These are phyloP conservation scores for Alces alces DNA, from an alignment of 2,113 vertebrate genomes.

Conservation along the genomic window DNA sequence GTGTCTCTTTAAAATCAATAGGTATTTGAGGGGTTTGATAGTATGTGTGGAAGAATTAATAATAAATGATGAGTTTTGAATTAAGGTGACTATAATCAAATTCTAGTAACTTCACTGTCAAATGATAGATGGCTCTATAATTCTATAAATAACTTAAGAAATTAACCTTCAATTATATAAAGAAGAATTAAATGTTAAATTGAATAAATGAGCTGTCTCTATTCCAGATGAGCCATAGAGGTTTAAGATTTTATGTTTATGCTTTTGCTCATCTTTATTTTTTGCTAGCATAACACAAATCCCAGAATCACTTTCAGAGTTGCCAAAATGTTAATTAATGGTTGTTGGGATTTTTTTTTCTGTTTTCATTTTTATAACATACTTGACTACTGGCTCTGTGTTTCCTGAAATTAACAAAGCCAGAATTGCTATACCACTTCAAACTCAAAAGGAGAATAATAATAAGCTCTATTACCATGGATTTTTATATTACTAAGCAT, in stretches of 20 bases:
- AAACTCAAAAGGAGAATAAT: not conserved
- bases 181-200: not conserved
- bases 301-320: not conserved
- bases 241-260: not conserved
- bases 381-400: not conserved
- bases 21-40: not conserved
- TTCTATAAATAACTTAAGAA: not conserved
- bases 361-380: slow-evolving; percentile 29
- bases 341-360: not conserved
- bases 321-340: slow-evolving; percentile 28
- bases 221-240: not conserved
- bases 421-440: not conserved
- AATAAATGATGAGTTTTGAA: not conserved
- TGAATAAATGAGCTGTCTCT: not conserved
- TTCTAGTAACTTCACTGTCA: not conserved
- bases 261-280: not conserved
- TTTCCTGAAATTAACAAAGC: not conserved
- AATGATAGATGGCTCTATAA: not conserved
- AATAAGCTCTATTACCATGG: not conserved
- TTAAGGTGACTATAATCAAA: not conserved
- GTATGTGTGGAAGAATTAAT: not conserved
- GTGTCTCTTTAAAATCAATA: not conserved
- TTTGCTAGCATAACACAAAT: not conserved
- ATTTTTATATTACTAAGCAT: not conserved
- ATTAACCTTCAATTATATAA: not conserved